A percentile compares a stretch with the other conserved stretches of the same genome.
Conservation (phyloP, 2,113 vertebrate genomes). For the Struthio camelus region DNA sequence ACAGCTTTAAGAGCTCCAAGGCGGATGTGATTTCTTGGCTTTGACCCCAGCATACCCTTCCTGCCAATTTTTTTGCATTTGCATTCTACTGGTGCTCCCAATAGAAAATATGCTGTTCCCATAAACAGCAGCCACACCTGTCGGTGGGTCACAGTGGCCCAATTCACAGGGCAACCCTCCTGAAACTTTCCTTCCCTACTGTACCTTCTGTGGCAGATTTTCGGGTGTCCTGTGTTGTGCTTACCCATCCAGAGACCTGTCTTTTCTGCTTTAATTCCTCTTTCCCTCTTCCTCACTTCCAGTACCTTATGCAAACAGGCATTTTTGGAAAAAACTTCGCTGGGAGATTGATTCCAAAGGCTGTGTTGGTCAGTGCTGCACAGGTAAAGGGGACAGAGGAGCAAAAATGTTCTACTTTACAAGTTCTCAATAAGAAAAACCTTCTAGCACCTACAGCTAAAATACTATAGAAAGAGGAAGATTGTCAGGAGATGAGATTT, state of each 20-base stretch:
- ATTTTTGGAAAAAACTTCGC: background rate
- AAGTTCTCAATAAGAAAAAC: background rate
- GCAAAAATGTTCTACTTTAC: background rate
- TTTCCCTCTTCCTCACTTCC: background rate
- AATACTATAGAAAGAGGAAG: background rate
- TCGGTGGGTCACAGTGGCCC: background rate
- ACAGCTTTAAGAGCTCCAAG: background rate
- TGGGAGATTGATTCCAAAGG: background rate
- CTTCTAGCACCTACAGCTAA: background rate
- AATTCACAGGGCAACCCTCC: background rate
- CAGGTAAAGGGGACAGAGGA: background rate
- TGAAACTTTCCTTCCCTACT: background rate
- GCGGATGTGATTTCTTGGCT: slow-evolving; percentile 63
- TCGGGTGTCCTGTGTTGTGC: accelerated
- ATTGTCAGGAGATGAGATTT: background rate
- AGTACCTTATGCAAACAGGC: background rate
- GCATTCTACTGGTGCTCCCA: slow-evolving; percentile 15
- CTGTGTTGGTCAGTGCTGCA: background rate
- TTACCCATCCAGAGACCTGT: background rate
- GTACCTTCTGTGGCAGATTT: background rate
- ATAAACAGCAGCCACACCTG: slow-evolving; percentile 17
- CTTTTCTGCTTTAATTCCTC: background rate
- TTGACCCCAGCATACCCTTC: slow-evolving; percentile 12
- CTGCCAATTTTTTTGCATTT: slow-evolving; percentile 49
- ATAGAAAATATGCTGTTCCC: background rate